These are phyloP conservation scores for Carassius gibelio DNA, from an alignment of 2,113 vertebrate genomes.

Conservation along the genomic window DNA sequence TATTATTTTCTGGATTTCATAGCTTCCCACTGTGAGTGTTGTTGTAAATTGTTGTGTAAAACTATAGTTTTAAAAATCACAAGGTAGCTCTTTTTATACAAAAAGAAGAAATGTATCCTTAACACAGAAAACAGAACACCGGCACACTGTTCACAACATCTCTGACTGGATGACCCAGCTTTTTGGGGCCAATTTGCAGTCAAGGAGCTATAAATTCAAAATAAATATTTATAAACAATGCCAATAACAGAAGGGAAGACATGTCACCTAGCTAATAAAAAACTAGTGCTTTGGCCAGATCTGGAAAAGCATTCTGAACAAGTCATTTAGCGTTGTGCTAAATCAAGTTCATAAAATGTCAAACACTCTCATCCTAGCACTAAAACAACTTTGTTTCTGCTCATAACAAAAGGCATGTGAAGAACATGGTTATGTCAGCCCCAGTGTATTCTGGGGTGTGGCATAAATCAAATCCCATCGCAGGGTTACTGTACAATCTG, in stretches of 20 bases:
- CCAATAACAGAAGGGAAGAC: not conserved
- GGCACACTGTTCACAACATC: not conserved
- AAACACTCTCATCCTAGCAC: not conserved
- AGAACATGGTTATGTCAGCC: not conserved
- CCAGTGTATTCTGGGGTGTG: not conserved
- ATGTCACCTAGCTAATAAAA: not conserved
- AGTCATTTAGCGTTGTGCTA: not conserved
- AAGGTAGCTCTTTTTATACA: not conserved
- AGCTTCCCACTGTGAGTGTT: not conserved
- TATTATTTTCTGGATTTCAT: not conserved
- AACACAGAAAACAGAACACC: not conserved
- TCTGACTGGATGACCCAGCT: not conserved
- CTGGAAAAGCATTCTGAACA: not conserved
- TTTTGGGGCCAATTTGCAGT: not conserved
- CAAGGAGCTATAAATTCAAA: not conserved
- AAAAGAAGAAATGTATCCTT: not conserved
- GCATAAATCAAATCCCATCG: not conserved
- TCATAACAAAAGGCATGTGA: not conserved
- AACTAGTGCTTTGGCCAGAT: not conserved
- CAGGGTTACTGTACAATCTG: not conserved
- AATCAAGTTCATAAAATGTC: constrained; percentile 1
- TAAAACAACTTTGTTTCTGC: not conserved
- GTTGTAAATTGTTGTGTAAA: not conserved
- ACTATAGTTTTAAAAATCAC: not conserved
- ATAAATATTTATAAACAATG: constrained; percentile 15